phyloP scores from a whole-genome alignment of 2,888 invertebrate genomes.

The Nematopogon swammerdamellus region DNA sequence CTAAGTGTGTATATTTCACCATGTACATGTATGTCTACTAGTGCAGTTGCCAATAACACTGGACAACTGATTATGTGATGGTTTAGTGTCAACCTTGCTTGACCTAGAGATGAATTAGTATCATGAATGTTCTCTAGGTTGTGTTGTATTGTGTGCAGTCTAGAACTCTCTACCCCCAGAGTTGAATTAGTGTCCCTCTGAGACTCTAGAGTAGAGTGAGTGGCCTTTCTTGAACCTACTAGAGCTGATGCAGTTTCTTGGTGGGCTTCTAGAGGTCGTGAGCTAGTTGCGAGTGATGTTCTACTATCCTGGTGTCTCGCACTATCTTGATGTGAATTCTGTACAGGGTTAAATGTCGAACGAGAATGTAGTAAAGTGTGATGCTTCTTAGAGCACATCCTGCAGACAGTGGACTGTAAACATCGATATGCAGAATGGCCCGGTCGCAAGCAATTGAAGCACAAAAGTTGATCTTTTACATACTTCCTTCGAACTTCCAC shows the following conservation, averaged over 20 bases:
- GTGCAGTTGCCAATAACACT: conserved; percentile 7
- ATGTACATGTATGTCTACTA: conserved; percentile 8
- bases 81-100: not conserved
- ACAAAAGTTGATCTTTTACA: conserved; percentile 1
- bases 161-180: too few relatives aligned
- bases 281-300: too few relatives aligned
- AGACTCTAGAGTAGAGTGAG: too few relatives aligned
- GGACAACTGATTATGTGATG: not conserved
- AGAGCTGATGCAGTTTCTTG: too few relatives aligned
- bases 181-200: too few relatives aligned
- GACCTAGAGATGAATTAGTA: not conserved
- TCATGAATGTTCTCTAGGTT: too few relatives aligned
- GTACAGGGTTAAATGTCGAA: too few relatives aligned
- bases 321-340: too few relatives aligned
- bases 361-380: conserved; percentile 10
- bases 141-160: conserved; percentile 5
- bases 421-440: conserved; percentile 8
- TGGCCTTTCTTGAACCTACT: too few relatives aligned
- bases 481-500: conserved; percentile 2
- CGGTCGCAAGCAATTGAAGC: conserved; percentile 4
- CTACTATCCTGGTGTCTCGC: too few relatives aligned
- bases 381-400: conserved; percentile 10
- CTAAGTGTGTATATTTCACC: conserved; percentile 11
- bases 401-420: conserved; percentile 9
- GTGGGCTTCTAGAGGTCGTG: too few relatives aligned